These are phyloP conservation scores for Sipha flava DNA, from an alignment of 1,140 invertebrate genomes.

Conservation along the genomic window DNA sequence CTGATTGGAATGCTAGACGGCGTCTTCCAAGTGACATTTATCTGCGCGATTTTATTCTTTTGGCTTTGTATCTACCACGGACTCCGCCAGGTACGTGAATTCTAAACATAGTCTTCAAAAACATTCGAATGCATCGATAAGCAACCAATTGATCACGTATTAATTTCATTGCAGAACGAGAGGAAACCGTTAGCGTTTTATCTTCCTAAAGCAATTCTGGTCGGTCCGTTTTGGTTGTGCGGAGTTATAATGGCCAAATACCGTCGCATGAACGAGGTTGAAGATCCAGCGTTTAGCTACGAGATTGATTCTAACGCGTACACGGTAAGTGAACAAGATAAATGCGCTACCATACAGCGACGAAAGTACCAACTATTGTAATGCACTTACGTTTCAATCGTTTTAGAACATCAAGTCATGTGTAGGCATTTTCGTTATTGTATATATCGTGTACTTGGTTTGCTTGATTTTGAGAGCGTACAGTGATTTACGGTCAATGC, in stretches of 20 bases:
- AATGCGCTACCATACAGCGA: too few species aligned
- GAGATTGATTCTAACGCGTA: conserved; percentile 78
- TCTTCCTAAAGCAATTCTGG: conserved; percentile 78
- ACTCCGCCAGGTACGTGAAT: conserved; percentile 72
- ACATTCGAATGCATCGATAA: not conserved
- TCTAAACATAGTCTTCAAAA: too few species aligned
- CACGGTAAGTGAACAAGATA: conserved; percentile 56
- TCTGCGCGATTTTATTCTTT: conserved; percentile 78
- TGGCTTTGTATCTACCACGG: conserved; percentile 95
- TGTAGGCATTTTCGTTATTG: conserved; percentile 73
- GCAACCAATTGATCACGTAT: not conserved
- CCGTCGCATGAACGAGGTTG: conserved; percentile 79
- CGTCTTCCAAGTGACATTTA: conserved; percentile 80
- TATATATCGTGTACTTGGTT: conserved; percentile 79
- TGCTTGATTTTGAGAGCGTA: conserved; percentile 81
- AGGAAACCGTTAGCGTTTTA: conserved; percentile 78
- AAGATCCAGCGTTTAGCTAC: conserved; percentile 90
- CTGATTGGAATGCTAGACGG: conserved; percentile 84
- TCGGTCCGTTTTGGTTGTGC: conserved; percentile 78
- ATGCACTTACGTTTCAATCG: conserved; percentile 29
- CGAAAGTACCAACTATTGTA: too few species aligned
- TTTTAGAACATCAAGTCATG: conserved; percentile 75
- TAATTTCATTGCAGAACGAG: conserved; percentile 62
- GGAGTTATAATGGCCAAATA: conserved; percentile 76
- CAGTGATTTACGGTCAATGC: conserved; percentile 89